These are phyloP conservation scores for Anas flavirostris DNA, from an alignment of 2,797 vertebrate species.

Conservation along the genomic window DNA sequence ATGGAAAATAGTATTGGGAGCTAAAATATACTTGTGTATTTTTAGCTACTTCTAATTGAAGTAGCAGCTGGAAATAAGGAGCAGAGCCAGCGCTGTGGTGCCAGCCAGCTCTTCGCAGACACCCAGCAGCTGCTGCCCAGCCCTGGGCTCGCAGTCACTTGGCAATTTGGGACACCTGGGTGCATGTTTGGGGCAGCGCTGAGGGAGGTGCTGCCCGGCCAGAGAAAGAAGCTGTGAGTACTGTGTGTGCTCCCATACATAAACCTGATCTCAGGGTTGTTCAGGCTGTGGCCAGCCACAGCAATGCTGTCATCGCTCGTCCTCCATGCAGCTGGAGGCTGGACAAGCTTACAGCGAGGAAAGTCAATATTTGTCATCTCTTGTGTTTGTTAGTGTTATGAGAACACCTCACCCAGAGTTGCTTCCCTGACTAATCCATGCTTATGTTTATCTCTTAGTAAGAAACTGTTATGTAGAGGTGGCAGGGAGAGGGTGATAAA, in stretches of 20 bases:
- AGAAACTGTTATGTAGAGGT: background rate
- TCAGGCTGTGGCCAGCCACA: background rate
- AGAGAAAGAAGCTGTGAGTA: background rate
- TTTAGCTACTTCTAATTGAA: slow-evolving; percentile 48
- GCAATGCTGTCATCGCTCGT: background rate
- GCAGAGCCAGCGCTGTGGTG: fast-evolving
- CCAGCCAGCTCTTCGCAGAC: background rate
- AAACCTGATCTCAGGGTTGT: background rate
- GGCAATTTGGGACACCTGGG: background rate
- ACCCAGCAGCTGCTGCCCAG: background rate
- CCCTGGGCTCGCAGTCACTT: fast-evolving
- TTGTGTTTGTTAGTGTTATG: background rate
- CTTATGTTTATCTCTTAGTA: background rate
- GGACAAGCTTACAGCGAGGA: background rate
- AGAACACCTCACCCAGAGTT: background rate
- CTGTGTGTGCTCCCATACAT: fast-evolving
- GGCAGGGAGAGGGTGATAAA: background rate
- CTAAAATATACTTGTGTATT: slow-evolving; percentile 11
- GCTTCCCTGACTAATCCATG: background rate
- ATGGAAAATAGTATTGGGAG: background rate
- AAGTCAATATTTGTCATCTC: background rate
- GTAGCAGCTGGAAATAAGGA: slow-evolving; percentile 38
- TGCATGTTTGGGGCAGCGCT: background rate
- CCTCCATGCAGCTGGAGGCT: background rate
- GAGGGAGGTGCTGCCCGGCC: background rate